Evolutionary conservation across 2,797 vertebrate genomes (phyloP), one percentile per base, ranked within the genome.

Genomic region (Trachops cirrhosus): DNA sequence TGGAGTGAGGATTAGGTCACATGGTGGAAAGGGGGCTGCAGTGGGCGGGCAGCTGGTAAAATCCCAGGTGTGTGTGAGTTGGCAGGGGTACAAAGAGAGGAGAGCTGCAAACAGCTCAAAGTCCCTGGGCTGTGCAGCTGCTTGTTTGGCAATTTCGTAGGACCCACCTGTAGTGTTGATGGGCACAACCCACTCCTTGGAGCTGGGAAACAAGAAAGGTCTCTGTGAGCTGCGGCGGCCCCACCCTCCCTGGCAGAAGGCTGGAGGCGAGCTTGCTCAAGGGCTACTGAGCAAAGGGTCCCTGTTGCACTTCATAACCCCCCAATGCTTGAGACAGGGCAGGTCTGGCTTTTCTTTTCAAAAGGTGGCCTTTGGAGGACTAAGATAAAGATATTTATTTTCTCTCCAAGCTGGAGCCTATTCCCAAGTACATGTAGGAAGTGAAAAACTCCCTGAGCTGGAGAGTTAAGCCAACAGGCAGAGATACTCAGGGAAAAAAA

Each of bases 71-170:
- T 97, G 97, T 85, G 91, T 78, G 89, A 93, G 83, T 91, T 98
- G 97, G 97, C 97, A 95, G 68, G 48, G 94, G 52, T 91, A 96
- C 97, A 97, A 93, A 98, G 96, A 86, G 39, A 74, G 52, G 85
- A 93, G 87, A 41, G 95, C 77, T 95, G 91, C 89, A 73, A 87
- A 89, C 88, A 89, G 96, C 96, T 89, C 96, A 82, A 79, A 96
- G 97, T 97, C 94, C 96, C 97, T 96, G 95, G 97, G 97, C 95
- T 85, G 70, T 95, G 97, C 97, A 98, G 97, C 97, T 97, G 97
- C 95, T 80, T 21, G 46, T 54, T 71, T 95, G 97, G 97, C 90
- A 48, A 87, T 89, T 19, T 89, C 64, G 32, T 1, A 2, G 44
- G 96, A 74, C 86, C 96, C 95, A 97, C 97, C 97, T 98, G 96